phyloP scores from a whole-genome alignment of 2,113 vertebrate genomes.

The Takifugu flavidus region DNA sequence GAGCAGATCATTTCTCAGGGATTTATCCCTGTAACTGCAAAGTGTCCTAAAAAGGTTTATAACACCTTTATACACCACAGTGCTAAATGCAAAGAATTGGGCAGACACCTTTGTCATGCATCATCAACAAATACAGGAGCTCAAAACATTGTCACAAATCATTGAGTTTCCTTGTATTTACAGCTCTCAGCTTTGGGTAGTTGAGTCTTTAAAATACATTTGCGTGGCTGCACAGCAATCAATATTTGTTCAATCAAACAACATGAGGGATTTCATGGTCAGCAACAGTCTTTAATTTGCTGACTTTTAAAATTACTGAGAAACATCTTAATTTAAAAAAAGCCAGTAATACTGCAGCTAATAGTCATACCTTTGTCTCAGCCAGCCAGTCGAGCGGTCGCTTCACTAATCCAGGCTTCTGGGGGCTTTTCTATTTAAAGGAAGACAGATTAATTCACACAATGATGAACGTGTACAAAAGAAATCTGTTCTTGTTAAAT shows the following conservation, averaged over 20 bases:
- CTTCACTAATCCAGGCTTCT: slow-evolving; percentile 75
- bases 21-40: slow-evolving; percentile 27
- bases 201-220: too few species aligned
- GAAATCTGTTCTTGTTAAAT: neutral
- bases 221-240: too few species aligned
- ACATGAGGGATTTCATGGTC: too few species aligned
- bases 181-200: too few species aligned
- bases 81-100: slow-evolving; percentile 30
- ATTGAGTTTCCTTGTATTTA: too few species aligned
- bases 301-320: too few species aligned
- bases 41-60: slow-evolving; percentile 7
- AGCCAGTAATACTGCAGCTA: neutral
- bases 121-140: slow-evolving; percentile 2
- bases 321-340: neutral
- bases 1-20: slow-evolving; percentile 27
- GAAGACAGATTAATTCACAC: slow-evolving; percentile 21
- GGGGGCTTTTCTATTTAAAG: slow-evolving; percentile 79
- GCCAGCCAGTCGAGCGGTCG: slow-evolving; percentile 90
- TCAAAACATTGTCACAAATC: too few species aligned
- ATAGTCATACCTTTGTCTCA: slow-evolving; percentile 86
- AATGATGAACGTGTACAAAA: neutral
- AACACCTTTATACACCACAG: slow-evolving; percentile 27
- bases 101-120: slow-evolving; percentile 4
- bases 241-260: too few species aligned
- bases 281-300: too few species aligned